Conservation (phyloP, 2,113 vertebrate genomes). For the Columba livia region DNA sequence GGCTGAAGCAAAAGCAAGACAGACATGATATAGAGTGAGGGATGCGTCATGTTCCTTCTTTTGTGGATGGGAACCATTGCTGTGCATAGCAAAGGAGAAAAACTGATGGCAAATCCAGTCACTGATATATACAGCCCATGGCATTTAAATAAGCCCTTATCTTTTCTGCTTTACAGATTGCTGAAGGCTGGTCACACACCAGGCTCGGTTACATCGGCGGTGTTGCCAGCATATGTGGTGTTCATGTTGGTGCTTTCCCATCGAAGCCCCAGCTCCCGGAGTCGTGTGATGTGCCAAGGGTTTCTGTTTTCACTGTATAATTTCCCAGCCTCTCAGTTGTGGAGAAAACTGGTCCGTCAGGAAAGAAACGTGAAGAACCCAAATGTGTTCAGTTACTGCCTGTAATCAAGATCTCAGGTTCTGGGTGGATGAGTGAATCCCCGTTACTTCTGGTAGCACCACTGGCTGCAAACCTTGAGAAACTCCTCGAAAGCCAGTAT, state of each 20-base stretch:
- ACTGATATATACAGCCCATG: fast-evolving
- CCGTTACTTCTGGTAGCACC: background rate
- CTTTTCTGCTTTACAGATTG: background rate
- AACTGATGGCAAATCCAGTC: background rate
- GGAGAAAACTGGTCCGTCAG: background rate
- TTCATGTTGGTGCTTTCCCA: background rate
- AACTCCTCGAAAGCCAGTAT: fast-evolving
- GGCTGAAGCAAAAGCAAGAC: fast-evolving
- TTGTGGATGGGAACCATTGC: background rate
- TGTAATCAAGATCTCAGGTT: background rate
- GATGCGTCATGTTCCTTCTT: background rate
- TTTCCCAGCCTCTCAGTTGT: background rate
- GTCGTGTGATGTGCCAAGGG: background rate
- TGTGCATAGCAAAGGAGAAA: background rate
- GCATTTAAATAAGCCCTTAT: background rate
- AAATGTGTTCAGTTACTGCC: background rate
- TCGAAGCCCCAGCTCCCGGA: background rate
- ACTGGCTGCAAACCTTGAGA: fast-evolving
- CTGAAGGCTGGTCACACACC: background rate
- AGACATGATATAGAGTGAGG: fast-evolving
- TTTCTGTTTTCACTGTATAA: background rate
- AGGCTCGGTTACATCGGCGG: fast-evolving
- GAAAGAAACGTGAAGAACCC: background rate
- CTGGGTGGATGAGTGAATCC: background rate
- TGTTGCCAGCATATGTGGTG: background rate